Base-by-base conservation (phyloP, 2,113 vertebrate genomes). In the Grammomys dolichurus region DNA sequence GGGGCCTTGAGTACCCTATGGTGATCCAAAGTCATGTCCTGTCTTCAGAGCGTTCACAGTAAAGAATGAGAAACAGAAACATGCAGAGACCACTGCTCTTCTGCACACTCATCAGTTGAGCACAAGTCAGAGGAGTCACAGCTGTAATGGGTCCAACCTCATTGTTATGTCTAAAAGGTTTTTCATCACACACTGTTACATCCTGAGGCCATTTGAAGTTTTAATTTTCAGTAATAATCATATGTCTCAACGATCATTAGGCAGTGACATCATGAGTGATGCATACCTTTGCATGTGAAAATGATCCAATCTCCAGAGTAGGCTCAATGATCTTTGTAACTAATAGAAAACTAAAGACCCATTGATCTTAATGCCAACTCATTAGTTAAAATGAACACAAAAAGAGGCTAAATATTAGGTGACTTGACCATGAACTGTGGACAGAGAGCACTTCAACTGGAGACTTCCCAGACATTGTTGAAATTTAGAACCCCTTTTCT, bases 391-490 rank as follows among this genome's bases (percentile, higher is more conserved):
- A 96, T 63, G 84, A 97, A 72, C 36, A 94, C 54, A 96, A 94
- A 96, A 88, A 58, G 43, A 96, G 95, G 94, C 96, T 96, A 40
- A 97, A 93, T 97, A 95, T 95, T n/a, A 89, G 20, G 93, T 92
- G 96, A 97, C 78, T 98, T 84, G 97, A 97, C 93, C 58, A 97
- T 40, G 88, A 1, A 28, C 67, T 92, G 94, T 26, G 87, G 87
- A 94, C 86, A 94, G 81, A 19, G 96, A 98, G 93, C 89, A 22
- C 90, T 95, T 98, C 22, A 84, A 2, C 81, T 96, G 78, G 17
- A 90, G 91, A 89, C 96, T 97, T 92, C 90, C 5, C 46, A 97
- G 4, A 90, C 95, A 96, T 91, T 95, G 65, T 75, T 33, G 0
- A 82, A 97, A 96, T 97, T 97, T 95, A 98, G 90, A 90, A 84